phyloP scores from a whole-genome alignment of 2,797 vertebrate genomes.

The Sorex maritimensis region DNA sequence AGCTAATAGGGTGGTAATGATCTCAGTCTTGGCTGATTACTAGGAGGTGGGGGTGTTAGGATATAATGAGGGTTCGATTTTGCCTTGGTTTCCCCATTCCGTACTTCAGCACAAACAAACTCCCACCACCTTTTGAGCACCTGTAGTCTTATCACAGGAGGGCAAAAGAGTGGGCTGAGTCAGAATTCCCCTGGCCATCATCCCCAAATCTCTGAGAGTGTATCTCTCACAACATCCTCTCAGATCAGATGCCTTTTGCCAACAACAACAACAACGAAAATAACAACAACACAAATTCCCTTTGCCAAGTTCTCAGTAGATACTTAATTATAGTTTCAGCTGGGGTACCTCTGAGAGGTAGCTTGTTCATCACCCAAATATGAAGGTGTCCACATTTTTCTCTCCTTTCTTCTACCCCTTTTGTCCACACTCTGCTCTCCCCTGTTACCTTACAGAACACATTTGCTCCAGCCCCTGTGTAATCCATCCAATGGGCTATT shows the following conservation, averaged over 20 bases:
- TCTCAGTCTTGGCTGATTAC: background rate
- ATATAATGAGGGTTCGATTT: slow-evolving; percentile 27
- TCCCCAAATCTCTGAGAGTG: background rate
- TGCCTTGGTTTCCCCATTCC: background rate
- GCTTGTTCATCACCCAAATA: accelerated
- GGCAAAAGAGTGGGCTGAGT: background rate
- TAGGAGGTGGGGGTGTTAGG: background rate
- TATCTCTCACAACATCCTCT: slow-evolving; percentile 30
- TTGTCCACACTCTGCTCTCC: background rate
- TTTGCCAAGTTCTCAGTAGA: background rate
- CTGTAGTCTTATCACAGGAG: background rate
- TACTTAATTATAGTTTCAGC: background rate
- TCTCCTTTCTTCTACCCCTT: background rate
- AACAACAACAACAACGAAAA: background rate
- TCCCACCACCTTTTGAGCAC: background rate
- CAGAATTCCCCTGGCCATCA: slow-evolving; percentile 11
- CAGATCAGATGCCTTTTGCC: background rate
- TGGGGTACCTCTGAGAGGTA: background rate
- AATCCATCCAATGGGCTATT: background rate
- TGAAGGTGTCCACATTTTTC: background rate
- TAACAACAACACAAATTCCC: too few relatives aligned
- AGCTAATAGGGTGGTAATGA: slow-evolving; percentile 50
- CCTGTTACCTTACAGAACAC: background rate
- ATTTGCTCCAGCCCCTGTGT: background rate
- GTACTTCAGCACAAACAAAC: background rate